Percentiles rank a stretch among this genome's conserved stretches.
phyloP scores from a whole-genome alignment of 1,140 invertebrate species.

The Daktulosphaira vitifoliae region DNA sequence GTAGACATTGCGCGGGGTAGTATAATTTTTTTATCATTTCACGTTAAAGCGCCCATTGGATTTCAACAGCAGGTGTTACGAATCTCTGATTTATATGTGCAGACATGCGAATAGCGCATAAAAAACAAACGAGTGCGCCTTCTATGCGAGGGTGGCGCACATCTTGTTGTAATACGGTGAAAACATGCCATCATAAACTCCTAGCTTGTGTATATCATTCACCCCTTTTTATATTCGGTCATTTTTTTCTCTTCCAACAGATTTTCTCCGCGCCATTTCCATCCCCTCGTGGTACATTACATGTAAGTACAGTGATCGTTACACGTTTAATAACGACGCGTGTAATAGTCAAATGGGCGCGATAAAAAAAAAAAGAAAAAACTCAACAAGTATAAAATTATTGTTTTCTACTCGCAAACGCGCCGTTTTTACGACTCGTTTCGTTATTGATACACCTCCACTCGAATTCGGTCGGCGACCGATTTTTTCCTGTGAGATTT shows the following conservation, averaged over 20 bases:
- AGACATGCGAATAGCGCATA: slow-evolving; percentile 32
- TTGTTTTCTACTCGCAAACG: too few species aligned
- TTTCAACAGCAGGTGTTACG: slow-evolving; percentile 33
- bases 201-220: slow-evolving; percentile 29
- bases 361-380: background rate
- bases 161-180: slow-evolving; percentile 33
- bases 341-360: slow-evolving; percentile 24
- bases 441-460: too few species aligned
- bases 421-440: too few species aligned
- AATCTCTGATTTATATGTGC: slow-evolving; percentile 34
- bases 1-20: slow-evolving; percentile 30
- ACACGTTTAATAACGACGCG: slow-evolving; percentile 6
- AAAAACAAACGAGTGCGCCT: slow-evolving; percentile 23
- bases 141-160: slow-evolving; percentile 21
- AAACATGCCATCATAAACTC: slow-evolving; percentile 32
- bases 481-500: too few species aligned
- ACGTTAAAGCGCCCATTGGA: slow-evolving; percentile 18
- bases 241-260: slow-evolving; percentile 17
- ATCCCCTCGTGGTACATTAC: slow-evolving; percentile 1
- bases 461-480: too few species aligned
- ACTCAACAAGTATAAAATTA: slow-evolving; percentile 18
- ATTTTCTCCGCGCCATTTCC: slow-evolving; percentile 12
- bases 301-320: too few species aligned
- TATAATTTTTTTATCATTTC: slow-evolving; percentile 16
- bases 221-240: slow-evolving; percentile 33